Evolutionary conservation across 2,113 vertebrate genomes (phyloP).

Genomic region (Thalassarche chlororhynchos): DNA sequence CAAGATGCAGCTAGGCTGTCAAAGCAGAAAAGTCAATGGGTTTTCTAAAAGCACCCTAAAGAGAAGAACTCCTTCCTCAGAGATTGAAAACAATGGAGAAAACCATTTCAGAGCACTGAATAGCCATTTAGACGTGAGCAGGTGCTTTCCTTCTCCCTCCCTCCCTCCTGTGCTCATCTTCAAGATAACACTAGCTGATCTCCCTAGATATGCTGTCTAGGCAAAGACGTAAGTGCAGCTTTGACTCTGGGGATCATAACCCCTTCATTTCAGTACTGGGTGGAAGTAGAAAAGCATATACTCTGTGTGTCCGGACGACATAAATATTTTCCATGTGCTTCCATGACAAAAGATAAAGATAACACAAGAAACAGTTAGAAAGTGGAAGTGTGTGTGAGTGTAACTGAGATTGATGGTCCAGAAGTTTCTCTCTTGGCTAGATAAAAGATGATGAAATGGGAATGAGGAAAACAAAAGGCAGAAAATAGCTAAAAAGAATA

Average conservation of each 20-base stretch:
- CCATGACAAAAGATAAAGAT: conserved; percentile 62
- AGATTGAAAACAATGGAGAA: neutral
- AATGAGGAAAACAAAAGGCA: neutral
- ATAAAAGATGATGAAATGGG: conserved; percentile 15
- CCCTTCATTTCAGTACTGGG: neutral
- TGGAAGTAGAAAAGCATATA: conserved; percentile 13
- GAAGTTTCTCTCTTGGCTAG: conserved; percentile 34
- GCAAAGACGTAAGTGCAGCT: neutral
- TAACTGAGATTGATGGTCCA: conserved; percentile 12
- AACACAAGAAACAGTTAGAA: conserved; percentile 36
- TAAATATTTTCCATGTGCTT: conserved; percentile 47
- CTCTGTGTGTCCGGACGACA: conserved; percentile 19
- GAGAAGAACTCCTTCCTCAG: neutral
- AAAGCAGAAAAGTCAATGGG: neutral
- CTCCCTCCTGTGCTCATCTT: neutral
- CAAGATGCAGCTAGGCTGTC: neutral
- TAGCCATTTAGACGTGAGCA: neutral
- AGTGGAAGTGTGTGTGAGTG: neutral
- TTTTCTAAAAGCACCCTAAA: neutral
- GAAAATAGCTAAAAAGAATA: conserved; percentile 11
- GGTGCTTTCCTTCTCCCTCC: neutral
- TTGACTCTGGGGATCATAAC: neutral
- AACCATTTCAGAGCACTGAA: neutral
- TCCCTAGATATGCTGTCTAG: neutral
- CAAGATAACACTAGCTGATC: neutral